A percentile compares a stretch with the other conserved stretches of the same genome.
Conservation (phyloP, 2,888 invertebrate species). For the Cheilosia urbana region DNA sequence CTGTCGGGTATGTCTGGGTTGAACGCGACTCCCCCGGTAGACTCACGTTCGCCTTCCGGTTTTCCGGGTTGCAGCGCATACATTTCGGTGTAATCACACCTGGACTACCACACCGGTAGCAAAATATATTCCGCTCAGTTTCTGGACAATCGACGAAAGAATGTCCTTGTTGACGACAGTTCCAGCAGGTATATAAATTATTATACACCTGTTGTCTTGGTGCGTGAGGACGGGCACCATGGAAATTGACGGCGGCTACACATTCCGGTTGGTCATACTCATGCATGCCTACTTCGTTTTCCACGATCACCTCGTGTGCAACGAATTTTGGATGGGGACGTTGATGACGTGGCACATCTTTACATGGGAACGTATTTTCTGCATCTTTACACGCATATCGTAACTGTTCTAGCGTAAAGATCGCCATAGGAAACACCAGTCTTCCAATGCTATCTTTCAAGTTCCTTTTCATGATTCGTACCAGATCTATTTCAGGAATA, state of each 20-base stretch:
- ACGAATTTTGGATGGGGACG: background rate
- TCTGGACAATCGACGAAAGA: background rate
- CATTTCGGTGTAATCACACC: background rate
- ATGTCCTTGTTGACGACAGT: background rate
- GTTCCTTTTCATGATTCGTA: background rate
- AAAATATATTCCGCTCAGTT: background rate
- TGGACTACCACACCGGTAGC: background rate
- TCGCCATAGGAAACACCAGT: conserved; percentile 1
- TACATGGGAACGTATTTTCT: background rate
- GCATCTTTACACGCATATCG: conserved; percentile 7
- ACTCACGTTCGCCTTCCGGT: too few relatives aligned
- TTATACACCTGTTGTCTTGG: background rate
- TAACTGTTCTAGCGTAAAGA: background rate
- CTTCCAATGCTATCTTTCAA: background rate
- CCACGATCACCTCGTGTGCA: too few relatives aligned
- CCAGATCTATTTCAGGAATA: background rate
- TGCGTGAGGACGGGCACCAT: background rate
- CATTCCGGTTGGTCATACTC: background rate
- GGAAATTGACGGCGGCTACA: background rate
- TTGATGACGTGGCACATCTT: background rate
- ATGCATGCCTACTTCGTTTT: too few relatives aligned
- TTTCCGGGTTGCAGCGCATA: too few relatives aligned
- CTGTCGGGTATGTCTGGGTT: too few relatives aligned
- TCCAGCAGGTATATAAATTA: background rate
- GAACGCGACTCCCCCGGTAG: too few relatives aligned